Conservation (phyloP, 2,113 vertebrate genomes). For the Pseudonaja textilis region DNA sequence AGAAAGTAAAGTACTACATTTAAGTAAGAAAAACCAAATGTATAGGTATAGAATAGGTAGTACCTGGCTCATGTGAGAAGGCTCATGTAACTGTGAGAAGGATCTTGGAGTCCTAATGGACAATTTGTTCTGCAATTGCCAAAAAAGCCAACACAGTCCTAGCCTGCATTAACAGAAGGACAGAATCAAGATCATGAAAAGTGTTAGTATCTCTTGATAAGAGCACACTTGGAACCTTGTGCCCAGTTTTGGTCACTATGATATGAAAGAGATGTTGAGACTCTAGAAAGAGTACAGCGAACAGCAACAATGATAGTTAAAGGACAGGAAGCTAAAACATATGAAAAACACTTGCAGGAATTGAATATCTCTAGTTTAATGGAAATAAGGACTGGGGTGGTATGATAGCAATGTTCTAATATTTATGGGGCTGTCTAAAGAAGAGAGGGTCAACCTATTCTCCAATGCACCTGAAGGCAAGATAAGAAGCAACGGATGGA, state of each 20-base stretch:
- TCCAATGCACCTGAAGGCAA: neutral
- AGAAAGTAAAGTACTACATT: neutral
- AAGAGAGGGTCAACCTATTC: neutral
- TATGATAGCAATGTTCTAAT: neutral
- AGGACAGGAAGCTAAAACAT: neutral
- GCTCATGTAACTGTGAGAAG: neutral
- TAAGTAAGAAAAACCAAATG: neutral
- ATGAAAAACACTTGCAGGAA: neutral
- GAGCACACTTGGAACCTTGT: neutral
- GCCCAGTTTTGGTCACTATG: neutral
- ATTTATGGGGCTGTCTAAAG: neutral
- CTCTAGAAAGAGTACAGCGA: neutral
- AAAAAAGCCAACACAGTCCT: neutral
- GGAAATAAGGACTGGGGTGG: neutral
- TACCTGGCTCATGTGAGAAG: neutral
- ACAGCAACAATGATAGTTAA: neutral
- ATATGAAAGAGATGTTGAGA: neutral
- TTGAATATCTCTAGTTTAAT: neutral
- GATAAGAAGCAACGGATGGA: neutral
- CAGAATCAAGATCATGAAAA: neutral
- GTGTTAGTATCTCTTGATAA: neutral
- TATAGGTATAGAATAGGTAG: neutral
- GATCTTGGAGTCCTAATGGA: neutral
- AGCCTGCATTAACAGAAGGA: neutral
- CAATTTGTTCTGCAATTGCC: neutral